A percentile compares a stretch with the other conserved stretches of the same genome.
These are phyloP conservation scores for Myrmecobius fasciatus DNA, from an alignment of 2,113 vertebrate genomes.

Conservation along the genomic window DNA sequence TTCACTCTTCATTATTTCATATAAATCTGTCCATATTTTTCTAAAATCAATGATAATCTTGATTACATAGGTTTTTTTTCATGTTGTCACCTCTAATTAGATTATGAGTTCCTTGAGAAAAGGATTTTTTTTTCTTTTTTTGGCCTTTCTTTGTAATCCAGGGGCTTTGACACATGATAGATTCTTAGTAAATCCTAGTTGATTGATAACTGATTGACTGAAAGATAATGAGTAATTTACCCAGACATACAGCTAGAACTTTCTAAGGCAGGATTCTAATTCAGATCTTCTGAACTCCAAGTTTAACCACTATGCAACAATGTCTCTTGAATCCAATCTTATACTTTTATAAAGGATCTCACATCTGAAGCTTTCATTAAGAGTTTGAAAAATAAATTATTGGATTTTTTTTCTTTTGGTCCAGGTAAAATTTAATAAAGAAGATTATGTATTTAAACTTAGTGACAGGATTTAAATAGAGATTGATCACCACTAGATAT, in stretches of 20 bases:
- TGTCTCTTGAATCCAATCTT: not conserved
- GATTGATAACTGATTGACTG: not conserved
- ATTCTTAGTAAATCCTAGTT: not conserved
- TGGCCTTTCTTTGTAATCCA: not conserved
- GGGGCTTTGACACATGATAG: not conserved
- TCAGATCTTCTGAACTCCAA: not conserved
- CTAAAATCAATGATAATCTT: not conserved
- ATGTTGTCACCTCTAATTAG: not conserved
- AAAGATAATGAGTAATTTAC: not conserved
- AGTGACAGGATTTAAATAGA: constrained; percentile 57
- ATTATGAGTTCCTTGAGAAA: not conserved
- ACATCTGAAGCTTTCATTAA: not conserved
- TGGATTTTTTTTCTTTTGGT: constrained; percentile 46
- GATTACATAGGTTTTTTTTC: not conserved
- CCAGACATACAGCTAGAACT: not conserved
- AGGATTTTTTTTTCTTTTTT: not conserved
- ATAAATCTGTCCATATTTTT: no score
- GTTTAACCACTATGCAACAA: not conserved
- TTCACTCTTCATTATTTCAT: no score
- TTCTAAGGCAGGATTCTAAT: not conserved
- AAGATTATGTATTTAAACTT: constrained; percentile 41
- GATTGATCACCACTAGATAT: constrained; percentile 52
- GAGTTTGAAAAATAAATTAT: not conserved
- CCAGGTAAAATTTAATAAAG: constrained; percentile 51
- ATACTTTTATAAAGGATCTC: not conserved